These are phyloP conservation scores for Sebastiscus tertius DNA, from an alignment of 2,797 vertebrate genomes.

Conservation along the genomic window DNA sequence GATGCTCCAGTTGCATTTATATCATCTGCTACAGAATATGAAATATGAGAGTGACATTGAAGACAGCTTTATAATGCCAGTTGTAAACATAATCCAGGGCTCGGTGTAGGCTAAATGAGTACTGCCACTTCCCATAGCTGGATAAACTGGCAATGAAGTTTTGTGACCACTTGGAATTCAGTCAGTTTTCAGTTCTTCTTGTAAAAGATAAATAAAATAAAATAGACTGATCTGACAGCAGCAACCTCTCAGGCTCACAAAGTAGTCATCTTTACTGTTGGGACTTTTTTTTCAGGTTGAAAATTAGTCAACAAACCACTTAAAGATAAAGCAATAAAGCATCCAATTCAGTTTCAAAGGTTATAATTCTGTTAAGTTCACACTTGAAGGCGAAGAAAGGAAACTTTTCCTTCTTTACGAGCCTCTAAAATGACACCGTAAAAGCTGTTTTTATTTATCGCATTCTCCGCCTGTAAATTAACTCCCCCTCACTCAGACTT, in stretches of 20 bases:
- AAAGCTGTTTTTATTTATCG: conserved; percentile 75
- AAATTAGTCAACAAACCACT: conserved; percentile 45
- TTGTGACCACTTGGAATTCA: conserved; percentile 1
- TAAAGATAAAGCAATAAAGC: conserved; percentile 59
- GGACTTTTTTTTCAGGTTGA: conserved; percentile 27
- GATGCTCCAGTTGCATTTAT: conserved; percentile 70
- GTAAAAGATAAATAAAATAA: background rate
- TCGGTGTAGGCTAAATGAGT: conserved; percentile 21
- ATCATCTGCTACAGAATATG: conserved; percentile 63
- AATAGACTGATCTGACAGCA: conserved; percentile 17
- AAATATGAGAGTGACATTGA: conserved; percentile 56
- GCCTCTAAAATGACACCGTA: conserved; percentile 62
- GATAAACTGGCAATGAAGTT: conserved; percentile 20
- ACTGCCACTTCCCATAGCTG: conserved; percentile 3
- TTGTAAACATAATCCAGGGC: conserved; percentile 51
- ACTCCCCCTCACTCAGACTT: conserved; percentile 47
- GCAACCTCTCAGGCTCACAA: conserved; percentile 1
- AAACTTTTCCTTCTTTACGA: conserved; percentile 70
- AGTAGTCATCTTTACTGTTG: conserved; percentile 10
- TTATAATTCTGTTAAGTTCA: conserved; percentile 55
- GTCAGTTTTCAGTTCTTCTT: background rate
- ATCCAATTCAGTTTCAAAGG: conserved; percentile 45
- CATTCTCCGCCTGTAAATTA: conserved; percentile 61
- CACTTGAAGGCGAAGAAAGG: conserved; percentile 64
- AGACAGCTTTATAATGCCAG: conserved; percentile 60